Conservation (phyloP, 2,888 invertebrate genomes). For the Philhelius pedissequus region DNA sequence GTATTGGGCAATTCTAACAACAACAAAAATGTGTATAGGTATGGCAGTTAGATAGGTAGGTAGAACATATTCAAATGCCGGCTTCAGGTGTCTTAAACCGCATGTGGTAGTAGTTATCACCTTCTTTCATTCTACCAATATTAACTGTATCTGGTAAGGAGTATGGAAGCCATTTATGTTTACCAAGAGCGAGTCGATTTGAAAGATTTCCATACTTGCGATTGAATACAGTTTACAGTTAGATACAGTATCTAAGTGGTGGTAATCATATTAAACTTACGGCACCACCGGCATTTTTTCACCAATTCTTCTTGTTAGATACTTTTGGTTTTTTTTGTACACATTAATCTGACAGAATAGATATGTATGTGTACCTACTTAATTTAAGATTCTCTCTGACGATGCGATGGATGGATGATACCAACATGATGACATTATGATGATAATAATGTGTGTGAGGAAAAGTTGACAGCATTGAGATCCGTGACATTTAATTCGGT, state of each 20-base stretch:
- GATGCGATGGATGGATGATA: slow-evolving; percentile 40
- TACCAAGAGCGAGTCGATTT: slow-evolving; percentile 39
- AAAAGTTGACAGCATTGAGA: slow-evolving; percentile 25
- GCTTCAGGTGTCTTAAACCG: slow-evolving; percentile 39
- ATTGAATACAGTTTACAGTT: slow-evolving; percentile 66
- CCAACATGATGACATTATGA: neutral
- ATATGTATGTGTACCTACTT: neutral
- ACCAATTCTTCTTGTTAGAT: neutral
- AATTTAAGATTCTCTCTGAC: slow-evolving; percentile 47
- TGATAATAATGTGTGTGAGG: slow-evolving; percentile 4
- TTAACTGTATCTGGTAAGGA: slow-evolving; percentile 43
- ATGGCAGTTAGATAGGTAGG: too few species aligned
- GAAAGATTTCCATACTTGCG: slow-evolving; percentile 37
- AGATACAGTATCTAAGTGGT: slow-evolving; percentile 48
- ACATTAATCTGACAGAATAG: neutral
- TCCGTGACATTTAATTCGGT: slow-evolving; percentile 59
- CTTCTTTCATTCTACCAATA: slow-evolving; percentile 30
- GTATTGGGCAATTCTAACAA: neutral
- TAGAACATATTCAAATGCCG: slow-evolving; percentile 13
- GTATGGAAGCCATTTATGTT: slow-evolving; percentile 35
- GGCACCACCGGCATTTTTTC: slow-evolving; percentile 47
- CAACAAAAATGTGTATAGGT: neutral
- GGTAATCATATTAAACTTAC: slow-evolving; percentile 33
- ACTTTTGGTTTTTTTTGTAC: slow-evolving; percentile 1
- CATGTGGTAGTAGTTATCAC: slow-evolving; percentile 53